A percentile compares a stretch with the other conserved stretches of the same genome.
phyloP scores from a whole-genome alignment of 2,113 vertebrate species.

The Prochilodus magdalenae region DNA sequence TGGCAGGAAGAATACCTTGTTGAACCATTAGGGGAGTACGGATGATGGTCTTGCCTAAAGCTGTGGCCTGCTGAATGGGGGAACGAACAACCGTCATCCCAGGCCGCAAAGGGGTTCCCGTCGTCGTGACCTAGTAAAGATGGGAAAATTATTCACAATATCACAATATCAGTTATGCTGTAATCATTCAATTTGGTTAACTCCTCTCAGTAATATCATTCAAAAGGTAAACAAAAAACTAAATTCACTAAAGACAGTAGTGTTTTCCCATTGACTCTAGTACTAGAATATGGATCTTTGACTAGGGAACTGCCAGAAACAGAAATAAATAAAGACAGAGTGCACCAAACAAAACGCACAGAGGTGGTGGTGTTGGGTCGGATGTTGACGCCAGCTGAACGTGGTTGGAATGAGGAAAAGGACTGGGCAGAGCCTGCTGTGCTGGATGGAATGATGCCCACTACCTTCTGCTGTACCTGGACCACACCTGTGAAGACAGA shows the following conservation, averaged over 20 bases:
- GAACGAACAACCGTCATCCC: constrained; percentile 83
- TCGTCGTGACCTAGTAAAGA: constrained; percentile 75
- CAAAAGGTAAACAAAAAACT: too few species aligned
- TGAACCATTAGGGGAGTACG: constrained; percentile 86
- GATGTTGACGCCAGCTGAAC: constrained; percentile 90
- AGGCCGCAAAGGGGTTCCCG: constrained; percentile 82
- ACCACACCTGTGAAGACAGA: constrained; percentile 68
- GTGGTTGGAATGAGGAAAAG: constrained; percentile 94
- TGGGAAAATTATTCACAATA: too few species aligned
- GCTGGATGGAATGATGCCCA: constrained; percentile 93
- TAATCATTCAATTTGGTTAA: too few species aligned
- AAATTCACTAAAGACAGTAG: too few species aligned
- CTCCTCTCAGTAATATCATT: too few species aligned
- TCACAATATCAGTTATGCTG: too few species aligned
- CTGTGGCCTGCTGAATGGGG: constrained; percentile 77
- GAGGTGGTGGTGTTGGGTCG: constrained; percentile 83
- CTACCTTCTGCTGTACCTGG: constrained; percentile 92
- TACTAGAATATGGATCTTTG: neutral
- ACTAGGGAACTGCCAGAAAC: neutral
- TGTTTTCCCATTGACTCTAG: neutral
- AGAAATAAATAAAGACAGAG: neutral
- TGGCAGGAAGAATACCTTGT: constrained; percentile 82
- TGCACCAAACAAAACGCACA: constrained; percentile 46
- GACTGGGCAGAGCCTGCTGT: constrained; percentile 89
- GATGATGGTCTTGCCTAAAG: constrained; percentile 84